Base-by-base conservation (phyloP, 30 jellyfish, hydroid and myxozoan species). In the Aurelia coerulea region DNA sequence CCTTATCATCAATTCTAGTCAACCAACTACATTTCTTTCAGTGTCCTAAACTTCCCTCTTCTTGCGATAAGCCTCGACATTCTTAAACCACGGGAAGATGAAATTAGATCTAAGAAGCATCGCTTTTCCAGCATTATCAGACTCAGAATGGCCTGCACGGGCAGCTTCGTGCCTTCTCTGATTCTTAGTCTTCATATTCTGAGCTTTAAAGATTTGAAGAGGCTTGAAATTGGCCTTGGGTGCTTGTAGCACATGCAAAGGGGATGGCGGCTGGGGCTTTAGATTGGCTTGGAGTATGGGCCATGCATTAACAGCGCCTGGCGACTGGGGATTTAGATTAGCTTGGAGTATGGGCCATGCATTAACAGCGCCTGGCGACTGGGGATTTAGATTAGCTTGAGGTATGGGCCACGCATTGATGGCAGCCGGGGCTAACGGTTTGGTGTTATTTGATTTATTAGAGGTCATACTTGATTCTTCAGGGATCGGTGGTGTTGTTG, bases 401-500 rank as follows among this genome's bases (percentile, higher is more conserved):
- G 9, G 85, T 56, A 56, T 67, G 60, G 85, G 85, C 74, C 60
- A 56, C 37, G 85, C 15, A 46, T 59, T 69, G 35, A 62, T 10
- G 9, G 32, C 34, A 5, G 90, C 18, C 5, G 34, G 12, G 46
- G 54, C 69, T 19, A 63, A 16, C 6, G 46, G 54, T 32, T 81
- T 51, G 77, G 69, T 54, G 68, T 65, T 80, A 29, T 49, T 67
- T 52, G 39, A 84, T 58, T 76, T 86, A 75, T 74, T 87, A 41
- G 65, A 39, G 68, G 19, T 77, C 92, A 56, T 84, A 91, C 95
- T 87, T 88, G 96, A 91, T 62, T 80, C 89, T 37, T 84, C 84
- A 11, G 80, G 32, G 11, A 15, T 68, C 41, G 95, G 96, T 58
- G 88, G 89, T 62, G 93, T 70, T 12, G 96, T 83, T 23, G 97